These are phyloP conservation scores for Muscicapa adusta DNA, from an alignment of 2,113 vertebrate genomes.

Conservation along the genomic window DNA sequence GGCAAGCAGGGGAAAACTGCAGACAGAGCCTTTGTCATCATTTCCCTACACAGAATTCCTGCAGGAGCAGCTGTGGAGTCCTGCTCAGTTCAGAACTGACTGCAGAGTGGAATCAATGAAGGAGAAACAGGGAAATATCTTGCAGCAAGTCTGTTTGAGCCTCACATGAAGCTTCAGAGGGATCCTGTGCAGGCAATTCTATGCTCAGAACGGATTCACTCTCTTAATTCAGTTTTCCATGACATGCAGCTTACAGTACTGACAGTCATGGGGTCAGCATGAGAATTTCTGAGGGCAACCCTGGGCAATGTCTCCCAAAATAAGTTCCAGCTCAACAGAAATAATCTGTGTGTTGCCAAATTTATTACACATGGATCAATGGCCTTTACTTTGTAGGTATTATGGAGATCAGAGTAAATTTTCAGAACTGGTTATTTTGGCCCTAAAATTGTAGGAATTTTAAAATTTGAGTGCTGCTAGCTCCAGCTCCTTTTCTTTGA, in stretches of 20 bases:
- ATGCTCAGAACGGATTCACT: neutral
- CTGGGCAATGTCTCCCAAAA: neutral
- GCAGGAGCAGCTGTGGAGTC: neutral
- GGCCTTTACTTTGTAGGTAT: neutral
- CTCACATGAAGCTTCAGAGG: neutral
- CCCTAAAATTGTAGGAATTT: neutral
- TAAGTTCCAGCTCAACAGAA: neutral
- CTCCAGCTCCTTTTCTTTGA: neutral
- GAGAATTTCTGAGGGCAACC: neutral
- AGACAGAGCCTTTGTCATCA: neutral
- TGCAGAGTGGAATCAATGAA: neutral
- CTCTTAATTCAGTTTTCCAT: neutral
- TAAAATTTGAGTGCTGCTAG: neutral
- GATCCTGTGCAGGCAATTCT: neutral
- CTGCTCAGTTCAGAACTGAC: neutral
- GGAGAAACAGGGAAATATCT: neutral
- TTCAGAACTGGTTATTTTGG: neutral
- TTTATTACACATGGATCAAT: accelerated
- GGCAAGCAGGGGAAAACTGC: neutral
- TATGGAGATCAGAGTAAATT: neutral
- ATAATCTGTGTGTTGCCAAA: neutral
- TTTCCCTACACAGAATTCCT: neutral
- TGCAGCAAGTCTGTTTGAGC: neutral
- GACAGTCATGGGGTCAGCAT: neutral
- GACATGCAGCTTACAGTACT: neutral